phyloP scores from a whole-genome alignment of 1,140 invertebrate species.

The Trichogramma pretiosum region DNA sequence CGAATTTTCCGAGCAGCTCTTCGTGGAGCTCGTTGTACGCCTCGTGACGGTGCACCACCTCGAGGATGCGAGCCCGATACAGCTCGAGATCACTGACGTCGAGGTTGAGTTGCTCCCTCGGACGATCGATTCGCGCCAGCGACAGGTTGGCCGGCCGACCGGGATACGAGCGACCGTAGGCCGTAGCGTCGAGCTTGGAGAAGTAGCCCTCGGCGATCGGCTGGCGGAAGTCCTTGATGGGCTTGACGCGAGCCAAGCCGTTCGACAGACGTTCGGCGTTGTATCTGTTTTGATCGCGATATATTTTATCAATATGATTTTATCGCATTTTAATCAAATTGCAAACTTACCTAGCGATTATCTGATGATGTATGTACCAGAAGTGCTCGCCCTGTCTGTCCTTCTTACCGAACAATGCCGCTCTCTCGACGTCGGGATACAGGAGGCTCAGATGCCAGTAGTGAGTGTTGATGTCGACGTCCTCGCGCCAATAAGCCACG shows the following conservation, averaged over 20 bases:
- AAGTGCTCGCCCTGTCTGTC: slow-evolving; percentile 55
- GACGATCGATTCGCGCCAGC: slow-evolving; percentile 56
- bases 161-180: slow-evolving; percentile 56
- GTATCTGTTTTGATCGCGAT: slow-evolving; percentile 53
- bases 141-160: slow-evolving; percentile 50
- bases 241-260: slow-evolving; percentile 40
- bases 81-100: slow-evolving; percentile 62
- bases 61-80: slow-evolving; percentile 65
- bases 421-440: slow-evolving; percentile 61
- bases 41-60: slow-evolving; percentile 61
- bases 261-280: slow-evolving; percentile 53
- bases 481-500: slow-evolving; percentile 53
- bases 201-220: slow-evolving; percentile 63
- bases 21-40: slow-evolving; percentile 40
- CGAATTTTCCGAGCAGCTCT: slow-evolving; percentile 49
- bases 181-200: slow-evolving; percentile 60
- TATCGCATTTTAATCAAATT: too few relatives aligned
- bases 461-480: slow-evolving; percentile 53
- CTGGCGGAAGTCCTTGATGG: slow-evolving; percentile 52
- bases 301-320: too few relatives aligned
- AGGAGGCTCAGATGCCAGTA: slow-evolving; percentile 83
- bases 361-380: slow-evolving; percentile 55
- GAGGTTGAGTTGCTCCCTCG: slow-evolving; percentile 54
- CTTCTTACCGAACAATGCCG: slow-evolving; percentile 44
- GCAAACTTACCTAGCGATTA: slow-evolving; percentile 49